Evolutionary conservation across 2,113 vertebrate genomes (phyloP).

Genomic region (Grantiella picta): DNA sequence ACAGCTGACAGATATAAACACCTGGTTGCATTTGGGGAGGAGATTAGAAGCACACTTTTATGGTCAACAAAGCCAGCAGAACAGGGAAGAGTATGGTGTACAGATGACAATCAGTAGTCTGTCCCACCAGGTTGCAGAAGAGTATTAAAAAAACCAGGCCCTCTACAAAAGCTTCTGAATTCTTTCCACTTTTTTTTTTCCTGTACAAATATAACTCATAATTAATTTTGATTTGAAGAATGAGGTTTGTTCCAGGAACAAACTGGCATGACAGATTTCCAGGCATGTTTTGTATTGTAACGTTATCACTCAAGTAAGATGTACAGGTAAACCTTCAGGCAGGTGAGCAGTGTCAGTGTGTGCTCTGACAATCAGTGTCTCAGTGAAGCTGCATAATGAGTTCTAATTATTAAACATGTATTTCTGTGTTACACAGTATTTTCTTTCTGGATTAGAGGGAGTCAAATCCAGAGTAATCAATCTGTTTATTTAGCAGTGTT

Average conservation of each 20-base stretch:
- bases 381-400: background rate
- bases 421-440: background rate
- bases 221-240: background rate
- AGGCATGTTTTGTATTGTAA: background rate
- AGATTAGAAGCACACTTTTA: background rate
- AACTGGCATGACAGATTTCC: background rate
- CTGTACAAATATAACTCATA: fast-evolving
- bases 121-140: fast-evolving
- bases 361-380: background rate
- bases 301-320: background rate
- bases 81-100: background rate
- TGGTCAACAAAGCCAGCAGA: background rate
- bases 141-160: background rate
- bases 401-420: background rate
- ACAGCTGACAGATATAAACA: background rate
- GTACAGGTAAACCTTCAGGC: background rate
- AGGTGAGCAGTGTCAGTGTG: fast-evolving
- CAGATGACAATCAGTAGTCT: fast-evolving
- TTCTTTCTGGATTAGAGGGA: background rate
- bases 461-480: background rate
- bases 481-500: background rate
- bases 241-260: background rate
- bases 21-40: background rate
- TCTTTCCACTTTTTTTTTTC: background rate
- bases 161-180: background rate